phyloP scores from a whole-genome alignment of 2,888 invertebrate species.

The Meliscaeva auricollis region DNA sequence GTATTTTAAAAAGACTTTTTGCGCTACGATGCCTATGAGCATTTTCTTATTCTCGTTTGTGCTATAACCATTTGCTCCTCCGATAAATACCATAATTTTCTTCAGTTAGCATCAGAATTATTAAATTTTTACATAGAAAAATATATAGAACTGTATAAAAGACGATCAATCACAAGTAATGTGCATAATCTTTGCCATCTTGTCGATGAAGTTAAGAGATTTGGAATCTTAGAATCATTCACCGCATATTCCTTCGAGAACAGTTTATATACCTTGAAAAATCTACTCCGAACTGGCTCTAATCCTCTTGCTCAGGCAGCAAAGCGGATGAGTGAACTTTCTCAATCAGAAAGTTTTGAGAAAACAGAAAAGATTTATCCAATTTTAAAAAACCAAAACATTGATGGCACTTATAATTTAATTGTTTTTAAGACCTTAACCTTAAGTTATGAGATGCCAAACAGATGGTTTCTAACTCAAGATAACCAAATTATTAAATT shows the following conservation, averaged over 20 bases:
- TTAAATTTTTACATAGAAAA: too few relatives aligned
- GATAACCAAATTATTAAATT: neutral
- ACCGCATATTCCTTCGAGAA: slow-evolving; percentile 9
- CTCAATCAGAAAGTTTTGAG: neutral
- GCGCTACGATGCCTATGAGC: too few relatives aligned
- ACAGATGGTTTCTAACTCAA: neutral
- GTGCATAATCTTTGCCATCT: neutral
- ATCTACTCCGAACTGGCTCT: neutral
- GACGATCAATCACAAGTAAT: neutral
- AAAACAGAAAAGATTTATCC: neutral
- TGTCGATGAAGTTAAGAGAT: neutral
- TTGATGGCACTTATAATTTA: neutral
- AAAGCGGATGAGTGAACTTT: slow-evolving; percentile 3
- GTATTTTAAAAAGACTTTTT: too few relatives aligned
- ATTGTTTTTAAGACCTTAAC: too few relatives aligned
- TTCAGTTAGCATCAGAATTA: too few relatives aligned
- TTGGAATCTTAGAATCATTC: neutral
- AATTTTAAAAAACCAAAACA: neutral
- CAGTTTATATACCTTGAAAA: neutral
- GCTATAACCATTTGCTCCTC: too few relatives aligned
- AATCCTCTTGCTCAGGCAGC: slow-evolving; percentile 4
- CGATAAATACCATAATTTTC: too few relatives aligned
- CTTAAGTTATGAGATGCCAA: too few relatives aligned
- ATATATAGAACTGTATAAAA: neutral
- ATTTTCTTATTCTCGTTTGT: too few relatives aligned